Evolutionary conservation across 2,888 invertebrate genomes (phyloP), one percentile per base, ranked within the genome.

Genomic region (Congeria kusceri): DNA sequence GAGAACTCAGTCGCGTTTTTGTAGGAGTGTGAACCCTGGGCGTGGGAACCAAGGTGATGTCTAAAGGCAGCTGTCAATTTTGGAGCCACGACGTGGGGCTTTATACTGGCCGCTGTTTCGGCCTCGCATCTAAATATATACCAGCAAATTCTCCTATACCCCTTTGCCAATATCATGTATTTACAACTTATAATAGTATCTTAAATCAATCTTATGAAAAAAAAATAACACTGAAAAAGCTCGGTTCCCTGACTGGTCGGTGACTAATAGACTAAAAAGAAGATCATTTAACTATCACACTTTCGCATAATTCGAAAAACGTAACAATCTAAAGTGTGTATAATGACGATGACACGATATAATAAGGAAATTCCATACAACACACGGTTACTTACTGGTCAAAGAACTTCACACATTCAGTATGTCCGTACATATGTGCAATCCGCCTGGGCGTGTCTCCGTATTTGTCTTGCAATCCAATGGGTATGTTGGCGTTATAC

Each of bases 301-400:
- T n/a, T n/a, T n/a, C n/a, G n/a, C n/a, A n/a, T n/a, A n/a, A n/a
- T n/a, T n/a, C n/a, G n/a, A n/a, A n/a, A n/a, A n/a, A n/a, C n/a
- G n/a, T n/a, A n/a, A n/a, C 39, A 39, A 11, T 5, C 39, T 39
- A 39, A 11, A 39, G 39, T 39, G 11, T 3, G 39, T 39, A 39
- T 39, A 39, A 39, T 39, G 9, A 39, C 39, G 15, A n/a, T n/a
- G 39, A 11, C 39, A 39, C 11, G 39, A 9, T 39, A 11, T 15
- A 39, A 39, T 3, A 39, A 39, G 15, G 1, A 39, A 39, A 39
- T 15, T 1, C 11, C 15, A 39, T 39, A 39, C 15, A 39, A 39
- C n/a, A n/a, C n/a, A n/a, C n/a, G n/a, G n/a, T n/a, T n/a, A n/a
- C 91, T 85, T 81, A 92, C 92, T 87, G 85, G 66, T 84, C 75